Base-by-base conservation (phyloP, 2,888 invertebrate species). In the Pecten maximus region DNA sequence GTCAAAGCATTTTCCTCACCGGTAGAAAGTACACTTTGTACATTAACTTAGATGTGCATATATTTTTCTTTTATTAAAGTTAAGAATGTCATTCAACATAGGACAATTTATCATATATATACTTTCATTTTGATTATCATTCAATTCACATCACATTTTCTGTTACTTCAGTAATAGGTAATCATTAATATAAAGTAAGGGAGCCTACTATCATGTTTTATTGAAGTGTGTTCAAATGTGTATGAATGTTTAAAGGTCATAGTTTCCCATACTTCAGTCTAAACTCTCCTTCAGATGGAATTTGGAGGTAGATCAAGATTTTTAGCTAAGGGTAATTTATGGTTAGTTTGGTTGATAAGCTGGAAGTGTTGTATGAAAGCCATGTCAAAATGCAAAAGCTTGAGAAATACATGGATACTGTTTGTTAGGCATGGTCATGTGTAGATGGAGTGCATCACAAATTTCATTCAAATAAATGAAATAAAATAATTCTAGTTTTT, bases 391-490 rank as follows among this genome's bases (percentile, higher is more conserved):
- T 74, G 28, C 74, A 74, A 74, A n/a, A 74, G 74, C 74, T 15
- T 23, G 74, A 74, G 35, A 74, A 74, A 74, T 35, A 35, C 74
- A 28, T 74, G 74, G 35, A 74, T 74, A 74, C 10, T 35, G 35
- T 35, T 28, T 74, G 74, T 74, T 10, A 74, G 35, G 35, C 35
- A 28, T 74, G 60, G 23, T 60, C 60, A 60, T 3, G 74, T 74
- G 35, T 35, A 74, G 74, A 74, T 74, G 74, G 35, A 74, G 74
- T 74, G 74, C 74, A 74, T 74, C 74, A 74, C 74, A 74, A 74
- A 74, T 74, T 74, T 74, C 74, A 74, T 74, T 74, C 74, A 74
- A 74, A 74, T 74, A 74, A 74, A 74, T 74, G 74, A 74, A 74
- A 74, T 74, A 2, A 74, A 74, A 74, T n/a, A n/a, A n/a, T 12